These are phyloP conservation scores for Halictus rubicundus DNA, from an alignment of 1,140 invertebrate genomes.

Conservation along the genomic window DNA sequence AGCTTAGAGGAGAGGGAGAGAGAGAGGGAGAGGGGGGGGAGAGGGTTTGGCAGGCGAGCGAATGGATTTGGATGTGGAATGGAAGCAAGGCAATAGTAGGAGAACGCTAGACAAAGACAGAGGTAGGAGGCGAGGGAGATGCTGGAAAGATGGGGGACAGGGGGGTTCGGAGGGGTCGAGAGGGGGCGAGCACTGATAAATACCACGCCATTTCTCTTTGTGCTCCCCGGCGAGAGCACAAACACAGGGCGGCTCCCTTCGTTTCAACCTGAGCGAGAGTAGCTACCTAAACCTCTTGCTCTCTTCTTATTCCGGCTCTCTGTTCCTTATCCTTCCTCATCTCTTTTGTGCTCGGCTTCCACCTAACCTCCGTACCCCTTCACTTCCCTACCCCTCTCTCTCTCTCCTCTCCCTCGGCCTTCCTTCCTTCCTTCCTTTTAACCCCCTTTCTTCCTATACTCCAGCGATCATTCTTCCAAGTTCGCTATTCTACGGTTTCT, in stretches of 20 bases:
- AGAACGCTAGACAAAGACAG: constrained; percentile 53
- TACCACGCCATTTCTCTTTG: constrained; percentile 73
- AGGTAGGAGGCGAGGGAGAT: constrained; percentile 43
- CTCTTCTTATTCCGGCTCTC: constrained; percentile 65
- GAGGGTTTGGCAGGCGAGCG: constrained; percentile 60
- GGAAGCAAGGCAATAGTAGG: constrained; percentile 58
- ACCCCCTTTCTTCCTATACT: constrained; percentile 46
- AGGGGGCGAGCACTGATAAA: constrained; percentile 78
- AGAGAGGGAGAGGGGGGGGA: constrained; percentile 17
- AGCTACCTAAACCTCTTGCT: constrained; percentile 68
- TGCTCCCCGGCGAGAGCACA: constrained; percentile 78
- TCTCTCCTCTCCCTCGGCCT: constrained; percentile 27
- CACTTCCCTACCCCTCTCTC: constrained; percentile 59
- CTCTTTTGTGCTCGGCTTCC: constrained; percentile 67
- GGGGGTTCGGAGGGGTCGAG: constrained; percentile 63
- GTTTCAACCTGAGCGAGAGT: constrained; percentile 65
- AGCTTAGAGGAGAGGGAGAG: constrained; percentile 55
- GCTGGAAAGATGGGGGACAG: constrained; percentile 58
- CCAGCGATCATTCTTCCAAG: background rate
- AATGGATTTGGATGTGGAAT: constrained; percentile 69
- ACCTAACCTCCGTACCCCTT: constrained; percentile 47
- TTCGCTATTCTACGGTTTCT: too few relatives aligned
- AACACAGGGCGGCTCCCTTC: constrained; percentile 75
- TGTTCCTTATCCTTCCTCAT: constrained; percentile 66
- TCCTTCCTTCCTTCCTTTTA: constrained; percentile 58